Evolutionary conservation across 2,113 vertebrate genomes (phyloP).

Genomic region (Nesospiza acunhae): DNA sequence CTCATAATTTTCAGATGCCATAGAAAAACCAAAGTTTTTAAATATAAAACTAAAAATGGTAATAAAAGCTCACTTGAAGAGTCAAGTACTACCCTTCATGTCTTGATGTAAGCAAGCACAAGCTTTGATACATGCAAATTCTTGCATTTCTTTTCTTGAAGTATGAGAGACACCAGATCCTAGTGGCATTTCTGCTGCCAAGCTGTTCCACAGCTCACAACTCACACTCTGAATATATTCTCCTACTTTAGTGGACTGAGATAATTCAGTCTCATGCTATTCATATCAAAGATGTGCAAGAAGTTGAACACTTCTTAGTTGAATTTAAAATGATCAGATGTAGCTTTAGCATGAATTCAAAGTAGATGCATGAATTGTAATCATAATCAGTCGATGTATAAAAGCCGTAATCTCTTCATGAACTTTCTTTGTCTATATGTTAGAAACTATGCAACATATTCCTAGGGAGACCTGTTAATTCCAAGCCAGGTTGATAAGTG

Average conservation of each 20-base stretch:
- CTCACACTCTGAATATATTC: constrained; percentile 1
- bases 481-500: not conserved
- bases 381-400: not conserved
- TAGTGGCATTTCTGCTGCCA: not conserved
- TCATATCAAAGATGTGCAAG: not conserved
- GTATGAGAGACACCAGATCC: not conserved
- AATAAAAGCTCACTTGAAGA: not conserved
- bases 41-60: not conserved
- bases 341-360: not conserved
- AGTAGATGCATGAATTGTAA: not conserved
- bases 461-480: not conserved
- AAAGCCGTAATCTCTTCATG: not conserved
- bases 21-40: not conserved
- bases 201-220: constrained; percentile 11
- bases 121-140: constrained; percentile 7
- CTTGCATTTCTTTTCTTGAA: not conserved
- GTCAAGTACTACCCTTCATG: not conserved
- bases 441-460: not conserved
- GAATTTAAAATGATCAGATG: not conserved
- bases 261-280: not conserved
- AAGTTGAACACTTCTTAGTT: not conserved
- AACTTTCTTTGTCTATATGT: not conserved
- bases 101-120: not conserved
- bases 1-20: not conserved
- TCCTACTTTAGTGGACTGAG: not conserved